A percentile compares a stretch with the other conserved stretches of the same genome.
phyloP scores from a whole-genome alignment of 1,140 invertebrate genomes.

The Drosophila nannoptera region DNA sequence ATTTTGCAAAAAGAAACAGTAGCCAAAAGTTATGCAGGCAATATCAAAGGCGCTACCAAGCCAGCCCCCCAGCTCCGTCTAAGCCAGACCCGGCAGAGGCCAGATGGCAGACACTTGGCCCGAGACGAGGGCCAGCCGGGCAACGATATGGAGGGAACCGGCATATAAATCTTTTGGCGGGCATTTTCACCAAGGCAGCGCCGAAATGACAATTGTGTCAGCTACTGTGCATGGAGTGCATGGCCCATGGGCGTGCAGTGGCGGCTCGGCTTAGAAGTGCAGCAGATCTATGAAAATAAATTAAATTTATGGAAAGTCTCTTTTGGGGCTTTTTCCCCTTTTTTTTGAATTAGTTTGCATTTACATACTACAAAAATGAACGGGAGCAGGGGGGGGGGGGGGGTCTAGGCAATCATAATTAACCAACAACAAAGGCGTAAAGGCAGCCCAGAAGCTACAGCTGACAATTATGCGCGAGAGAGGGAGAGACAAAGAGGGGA shows the following conservation, averaged over 20 bases:
- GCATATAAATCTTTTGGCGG: constrained; percentile 67
- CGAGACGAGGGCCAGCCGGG: not conserved
- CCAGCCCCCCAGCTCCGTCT: not conserved
- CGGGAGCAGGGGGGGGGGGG: constrained; percentile 70
- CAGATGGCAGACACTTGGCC: not conserved
- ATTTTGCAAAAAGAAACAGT: constrained; percentile 57
- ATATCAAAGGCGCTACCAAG: not conserved
- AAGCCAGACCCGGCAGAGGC: constrained; percentile 14
- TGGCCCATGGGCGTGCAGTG: constrained; percentile 29
- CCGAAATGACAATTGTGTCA: constrained; percentile 78
- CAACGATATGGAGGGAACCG: constrained; percentile 10
- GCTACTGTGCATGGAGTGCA: constrained; percentile 63
- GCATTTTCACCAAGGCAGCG: constrained; percentile 59
- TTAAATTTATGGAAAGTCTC: constrained; percentile 66
- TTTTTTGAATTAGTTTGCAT: constrained; percentile 63
- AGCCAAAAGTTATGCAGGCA: constrained; percentile 47
- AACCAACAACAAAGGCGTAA: constrained; percentile 27
- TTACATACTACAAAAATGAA: constrained; percentile 78
- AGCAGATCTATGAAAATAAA: constrained; percentile 61
- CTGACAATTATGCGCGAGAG: constrained; percentile 61
- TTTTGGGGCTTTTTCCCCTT: constrained; percentile 1
- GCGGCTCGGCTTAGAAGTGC: constrained; percentile 64
- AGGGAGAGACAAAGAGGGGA: constrained; percentile 4
- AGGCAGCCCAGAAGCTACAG: constrained; percentile 23
- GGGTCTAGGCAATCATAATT: constrained; percentile 67